These are phyloP conservation scores for Trimorus sp. DNA, from an alignment of 2,888 invertebrate genomes.

Conservation along the genomic window DNA sequence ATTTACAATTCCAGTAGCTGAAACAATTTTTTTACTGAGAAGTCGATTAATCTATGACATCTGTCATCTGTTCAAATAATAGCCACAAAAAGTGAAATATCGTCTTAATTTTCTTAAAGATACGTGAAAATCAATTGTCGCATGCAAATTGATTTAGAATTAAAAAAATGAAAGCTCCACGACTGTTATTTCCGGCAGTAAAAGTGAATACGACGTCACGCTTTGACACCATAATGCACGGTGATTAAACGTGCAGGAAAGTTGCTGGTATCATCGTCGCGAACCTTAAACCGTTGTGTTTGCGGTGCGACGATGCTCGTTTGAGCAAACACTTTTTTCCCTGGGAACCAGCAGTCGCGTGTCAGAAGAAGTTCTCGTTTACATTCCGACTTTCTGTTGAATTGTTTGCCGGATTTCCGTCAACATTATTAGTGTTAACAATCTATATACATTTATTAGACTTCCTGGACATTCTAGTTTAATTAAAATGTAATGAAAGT, in stretches of 20 bases:
- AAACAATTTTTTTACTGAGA: too few relatives aligned
- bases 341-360: conserved; percentile 7
- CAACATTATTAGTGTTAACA: too few relatives aligned
- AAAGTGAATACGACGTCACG: conserved; percentile 61
- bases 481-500: too few relatives aligned
- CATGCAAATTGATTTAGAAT: not conserved
- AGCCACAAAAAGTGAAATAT: too few relatives aligned
- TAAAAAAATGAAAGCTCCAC: conserved; percentile 45
- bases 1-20: too few relatives aligned
- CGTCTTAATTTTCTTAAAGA: too few relatives aligned
- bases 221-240: conserved; percentile 47
- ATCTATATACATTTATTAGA: too few relatives aligned
- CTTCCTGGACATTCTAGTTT: too few relatives aligned
- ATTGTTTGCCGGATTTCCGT: too few relatives aligned
- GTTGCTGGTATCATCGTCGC: conserved; percentile 66
- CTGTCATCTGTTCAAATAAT: too few relatives aligned
- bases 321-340: conserved; percentile 23
- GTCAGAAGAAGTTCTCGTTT: conserved; percentile 7
- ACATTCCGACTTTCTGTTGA: not conserved
- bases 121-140: conserved; percentile 1
- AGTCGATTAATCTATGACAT: too few relatives aligned
- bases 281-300: conserved; percentile 29
- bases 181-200: conserved; percentile 60
- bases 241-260: conserved; percentile 69
- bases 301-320: conserved; percentile 19